phyloP scores from a whole-genome alignment of 2,797 vertebrate species.

The Cephalopachus bancanus region DNA sequence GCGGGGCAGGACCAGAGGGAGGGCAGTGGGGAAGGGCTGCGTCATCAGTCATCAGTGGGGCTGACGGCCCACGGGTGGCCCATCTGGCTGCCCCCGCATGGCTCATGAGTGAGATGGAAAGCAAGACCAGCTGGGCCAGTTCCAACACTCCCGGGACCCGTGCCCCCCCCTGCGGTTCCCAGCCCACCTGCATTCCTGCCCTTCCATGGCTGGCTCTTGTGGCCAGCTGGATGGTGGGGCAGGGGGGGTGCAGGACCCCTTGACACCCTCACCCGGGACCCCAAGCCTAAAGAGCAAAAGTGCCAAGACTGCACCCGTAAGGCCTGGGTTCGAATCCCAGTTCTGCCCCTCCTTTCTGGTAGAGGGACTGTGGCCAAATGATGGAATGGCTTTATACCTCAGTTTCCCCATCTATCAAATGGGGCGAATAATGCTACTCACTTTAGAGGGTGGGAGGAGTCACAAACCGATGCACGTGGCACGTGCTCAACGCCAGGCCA shows the following conservation, averaged over 20 bases:
- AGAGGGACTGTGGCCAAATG: not conserved
- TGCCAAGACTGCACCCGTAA: not conserved
- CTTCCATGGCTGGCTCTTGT: not conserved
- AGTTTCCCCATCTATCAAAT: not conserved
- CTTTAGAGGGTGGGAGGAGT: not conserved
- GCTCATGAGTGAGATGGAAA: slow-evolving; percentile 52
- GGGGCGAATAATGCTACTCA: not conserved
- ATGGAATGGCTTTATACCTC: not conserved
- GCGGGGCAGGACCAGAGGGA: not conserved
- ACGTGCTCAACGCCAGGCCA: not conserved
- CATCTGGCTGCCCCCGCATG: not conserved
- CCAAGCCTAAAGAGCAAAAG: not conserved
- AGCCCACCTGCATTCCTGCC: not conserved
- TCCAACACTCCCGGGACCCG: not conserved
- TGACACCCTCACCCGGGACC: not conserved
- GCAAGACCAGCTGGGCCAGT: slow-evolving; percentile 53
- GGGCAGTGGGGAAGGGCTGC: not conserved
- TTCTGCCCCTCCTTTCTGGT: not conserved
- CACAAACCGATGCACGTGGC: not conserved
- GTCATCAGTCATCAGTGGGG: not conserved
- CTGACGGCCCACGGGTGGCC: not conserved
- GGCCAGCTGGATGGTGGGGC: not conserved
- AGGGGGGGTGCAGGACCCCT: not conserved
- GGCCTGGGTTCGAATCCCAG: not conserved
- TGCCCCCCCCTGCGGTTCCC: not conserved